A percentile compares a stretch with the other conserved stretches of the same genome.
These are phyloP conservation scores for Origma solitaria DNA, from an alignment of 2,113 vertebrate species.

Conservation along the genomic window DNA sequence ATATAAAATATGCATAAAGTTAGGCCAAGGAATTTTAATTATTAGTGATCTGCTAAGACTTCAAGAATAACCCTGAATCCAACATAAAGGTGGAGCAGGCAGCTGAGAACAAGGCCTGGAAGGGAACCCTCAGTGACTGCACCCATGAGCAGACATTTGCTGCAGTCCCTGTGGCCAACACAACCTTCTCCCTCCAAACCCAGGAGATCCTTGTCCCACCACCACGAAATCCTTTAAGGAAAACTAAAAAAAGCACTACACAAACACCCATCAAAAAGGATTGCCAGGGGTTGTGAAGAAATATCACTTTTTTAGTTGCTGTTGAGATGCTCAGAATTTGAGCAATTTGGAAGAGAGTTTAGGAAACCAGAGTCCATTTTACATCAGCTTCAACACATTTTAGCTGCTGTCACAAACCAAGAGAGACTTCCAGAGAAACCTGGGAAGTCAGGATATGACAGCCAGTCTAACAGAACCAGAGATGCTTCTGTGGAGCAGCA, in stretches of 20 bases:
- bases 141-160: rapidly evolving
- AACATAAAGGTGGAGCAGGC: background rate
- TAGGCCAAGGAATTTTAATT: background rate
- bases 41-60: background rate
- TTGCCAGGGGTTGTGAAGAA: background rate
- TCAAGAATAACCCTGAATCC: background rate
- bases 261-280: rapidly evolving
- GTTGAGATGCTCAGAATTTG: background rate
- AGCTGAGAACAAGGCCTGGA: background rate
- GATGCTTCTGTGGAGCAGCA: background rate
- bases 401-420: background rate
- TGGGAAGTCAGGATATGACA: background rate
- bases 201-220: background rate
- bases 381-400: background rate
- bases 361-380: background rate
- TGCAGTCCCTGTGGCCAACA: rapidly evolving
- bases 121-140: background rate
- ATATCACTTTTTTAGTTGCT: background rate
- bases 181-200: background rate
- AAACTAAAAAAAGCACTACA: background rate
- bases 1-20: background rate
- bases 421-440: background rate
- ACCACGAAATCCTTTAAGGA: background rate
- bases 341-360: background rate
- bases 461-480: background rate